These are phyloP conservation scores for Bombus confusus DNA, from an alignment of 1,140 invertebrate genomes.

Conservation along the genomic window DNA sequence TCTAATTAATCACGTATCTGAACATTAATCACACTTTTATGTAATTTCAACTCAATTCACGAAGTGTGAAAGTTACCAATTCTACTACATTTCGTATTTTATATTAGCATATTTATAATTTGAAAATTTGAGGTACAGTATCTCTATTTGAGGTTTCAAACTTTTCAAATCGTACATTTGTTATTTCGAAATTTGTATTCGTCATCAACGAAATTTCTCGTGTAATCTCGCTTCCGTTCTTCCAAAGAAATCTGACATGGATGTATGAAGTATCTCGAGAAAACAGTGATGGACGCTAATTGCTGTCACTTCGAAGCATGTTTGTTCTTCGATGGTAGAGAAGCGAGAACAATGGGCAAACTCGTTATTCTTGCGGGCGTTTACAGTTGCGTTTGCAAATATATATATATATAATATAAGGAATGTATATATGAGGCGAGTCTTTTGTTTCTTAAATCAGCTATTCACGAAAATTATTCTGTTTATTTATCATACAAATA, in stretches of 20 bases:
- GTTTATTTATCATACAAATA: no score
- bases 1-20: background rate
- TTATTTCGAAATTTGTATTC: background rate
- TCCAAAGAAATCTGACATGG: background rate
- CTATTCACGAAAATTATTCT: no score
- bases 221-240: background rate
- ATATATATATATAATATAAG: no score
- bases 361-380: background rate
- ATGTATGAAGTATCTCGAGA: background rate
- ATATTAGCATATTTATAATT: background rate
- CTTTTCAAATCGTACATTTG: background rate
- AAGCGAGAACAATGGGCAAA: conserved; percentile 15
- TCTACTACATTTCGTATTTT: background rate
- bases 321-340: background rate
- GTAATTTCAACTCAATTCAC: background rate
- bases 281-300: background rate
- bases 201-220: background rate
- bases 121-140: background rate
- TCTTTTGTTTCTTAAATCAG: no score
- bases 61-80: background rate
- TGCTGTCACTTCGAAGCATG: background rate
- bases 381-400: conserved; percentile 1
- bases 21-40: background rate
- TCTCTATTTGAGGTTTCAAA: background rate
- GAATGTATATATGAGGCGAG: no score